phyloP scores from a whole-genome alignment of 1,140 invertebrate genomes.

The Caerostris extrusa region DNA sequence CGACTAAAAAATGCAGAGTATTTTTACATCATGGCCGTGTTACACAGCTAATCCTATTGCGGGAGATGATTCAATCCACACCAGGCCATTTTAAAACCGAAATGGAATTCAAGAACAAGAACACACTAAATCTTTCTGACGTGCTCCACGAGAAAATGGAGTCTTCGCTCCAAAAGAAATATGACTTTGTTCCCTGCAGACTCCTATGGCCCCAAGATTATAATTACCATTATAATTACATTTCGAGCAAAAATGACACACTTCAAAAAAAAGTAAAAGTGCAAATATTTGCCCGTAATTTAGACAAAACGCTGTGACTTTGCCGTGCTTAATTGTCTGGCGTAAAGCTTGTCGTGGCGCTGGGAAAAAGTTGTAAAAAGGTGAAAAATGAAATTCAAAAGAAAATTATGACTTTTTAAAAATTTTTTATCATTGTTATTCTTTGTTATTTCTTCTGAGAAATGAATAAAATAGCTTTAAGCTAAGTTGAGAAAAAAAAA shows the following conservation, averaged over 20 bases:
- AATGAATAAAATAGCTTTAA: neutral
- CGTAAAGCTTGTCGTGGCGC: neutral
- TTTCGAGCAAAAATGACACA: constrained; percentile 43
- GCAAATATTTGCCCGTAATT: constrained; percentile 41
- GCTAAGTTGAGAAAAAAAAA: neutral
- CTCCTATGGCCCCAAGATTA: neutral
- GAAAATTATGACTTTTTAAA: neutral
- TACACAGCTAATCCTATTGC: no score
- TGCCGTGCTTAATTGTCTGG: neutral
- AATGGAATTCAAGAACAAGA: neutral
- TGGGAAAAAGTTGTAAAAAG: constrained; percentile 16
- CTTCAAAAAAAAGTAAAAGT: neutral
- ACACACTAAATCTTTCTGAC: neutral
- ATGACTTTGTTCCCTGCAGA: neutral
- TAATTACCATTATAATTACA: constrained; percentile 48
- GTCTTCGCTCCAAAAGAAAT: neutral
- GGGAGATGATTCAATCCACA: no score
- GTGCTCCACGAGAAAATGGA: neutral
- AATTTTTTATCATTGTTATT: neutral
- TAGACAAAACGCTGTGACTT: neutral
- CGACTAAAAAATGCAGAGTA: no score
- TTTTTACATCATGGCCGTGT: no score
- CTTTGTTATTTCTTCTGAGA: neutral
- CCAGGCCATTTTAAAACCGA: neutral
- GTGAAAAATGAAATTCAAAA: constrained; percentile 33